phyloP scores from a whole-genome alignment of 2,113 vertebrate genomes.

The Eurypyga helias region DNA sequence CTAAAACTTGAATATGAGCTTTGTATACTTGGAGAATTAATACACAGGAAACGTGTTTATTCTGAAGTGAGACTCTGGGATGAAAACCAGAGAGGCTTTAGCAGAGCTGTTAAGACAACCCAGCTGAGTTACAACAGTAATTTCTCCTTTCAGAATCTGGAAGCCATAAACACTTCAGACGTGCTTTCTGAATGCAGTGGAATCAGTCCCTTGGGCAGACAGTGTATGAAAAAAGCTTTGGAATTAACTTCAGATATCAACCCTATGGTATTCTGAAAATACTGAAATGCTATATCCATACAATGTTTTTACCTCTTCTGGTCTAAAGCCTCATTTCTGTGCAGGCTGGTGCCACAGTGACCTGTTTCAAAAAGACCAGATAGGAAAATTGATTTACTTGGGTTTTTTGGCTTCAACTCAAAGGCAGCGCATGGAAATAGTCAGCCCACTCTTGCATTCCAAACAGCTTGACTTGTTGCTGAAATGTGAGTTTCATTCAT shows the following conservation, averaged over 20 bases:
- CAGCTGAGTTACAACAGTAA: conserved; percentile 16
- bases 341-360: background rate
- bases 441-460: background rate
- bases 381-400: background rate
- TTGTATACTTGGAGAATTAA: background rate
- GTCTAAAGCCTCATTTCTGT: background rate
- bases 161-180: conserved; percentile 4
- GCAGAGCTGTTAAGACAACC: background rate
- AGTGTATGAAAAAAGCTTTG: background rate
- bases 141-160: conserved; percentile 37
- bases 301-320: background rate
- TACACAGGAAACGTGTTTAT: background rate
- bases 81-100: conserved; percentile 17
- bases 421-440: background rate
- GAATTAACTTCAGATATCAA: background rate
- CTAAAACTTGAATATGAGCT: background rate
- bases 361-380: background rate
- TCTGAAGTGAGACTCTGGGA: background rate
- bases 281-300: background rate
- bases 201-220: background rate
- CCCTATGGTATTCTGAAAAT: background rate
- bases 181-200: background rate
- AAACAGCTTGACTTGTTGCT: background rate
- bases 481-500: background rate
- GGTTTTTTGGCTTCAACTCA: background rate